These are phyloP conservation scores for Macrotrachela quadricornifera DNA, from an alignment of 1,140 invertebrate genomes.

Conservation along the genomic window DNA sequence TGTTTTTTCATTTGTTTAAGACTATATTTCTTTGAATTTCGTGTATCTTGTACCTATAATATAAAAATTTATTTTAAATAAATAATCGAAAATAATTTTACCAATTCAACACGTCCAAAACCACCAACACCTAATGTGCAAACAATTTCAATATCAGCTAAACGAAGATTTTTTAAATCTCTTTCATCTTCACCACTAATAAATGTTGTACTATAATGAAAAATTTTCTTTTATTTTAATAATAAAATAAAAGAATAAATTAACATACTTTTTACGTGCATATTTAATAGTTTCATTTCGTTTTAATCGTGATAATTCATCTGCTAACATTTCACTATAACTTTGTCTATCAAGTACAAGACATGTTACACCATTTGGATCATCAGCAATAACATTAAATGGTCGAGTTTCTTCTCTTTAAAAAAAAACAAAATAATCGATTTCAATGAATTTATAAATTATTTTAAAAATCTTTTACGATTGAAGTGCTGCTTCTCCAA, in stretches of 20 bases:
- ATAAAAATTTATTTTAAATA: background rate
- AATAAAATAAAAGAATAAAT: background rate
- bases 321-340: background rate
- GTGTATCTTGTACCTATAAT: too few relatives aligned
- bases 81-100: conserved; percentile 24
- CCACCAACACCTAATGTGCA: conserved; percentile 85
- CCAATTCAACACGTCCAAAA: conserved; percentile 85
- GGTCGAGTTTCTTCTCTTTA: conserved; percentile 83
- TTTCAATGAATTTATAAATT: background rate
- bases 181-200: conserved; percentile 10
- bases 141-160: conserved; percentile 64
- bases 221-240: background rate
- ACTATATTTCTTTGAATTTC: conserved; percentile 48
- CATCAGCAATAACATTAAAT: conserved; percentile 90
- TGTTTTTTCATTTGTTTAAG: conserved; percentile 75
- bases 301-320: background rate
- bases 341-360: conserved; percentile 65
- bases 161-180: conserved; percentile 31
- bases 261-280: background rate
- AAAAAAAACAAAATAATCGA: background rate
- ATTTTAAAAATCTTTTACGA: background rate
- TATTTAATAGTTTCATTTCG: background rate
- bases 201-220: background rate
- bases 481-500: conserved; percentile 23
- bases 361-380: conserved; percentile 76